These are phyloP conservation scores for Propsilocerus akamusi DNA, from an alignment of 1,140 invertebrate species.

Conservation along the genomic window DNA sequence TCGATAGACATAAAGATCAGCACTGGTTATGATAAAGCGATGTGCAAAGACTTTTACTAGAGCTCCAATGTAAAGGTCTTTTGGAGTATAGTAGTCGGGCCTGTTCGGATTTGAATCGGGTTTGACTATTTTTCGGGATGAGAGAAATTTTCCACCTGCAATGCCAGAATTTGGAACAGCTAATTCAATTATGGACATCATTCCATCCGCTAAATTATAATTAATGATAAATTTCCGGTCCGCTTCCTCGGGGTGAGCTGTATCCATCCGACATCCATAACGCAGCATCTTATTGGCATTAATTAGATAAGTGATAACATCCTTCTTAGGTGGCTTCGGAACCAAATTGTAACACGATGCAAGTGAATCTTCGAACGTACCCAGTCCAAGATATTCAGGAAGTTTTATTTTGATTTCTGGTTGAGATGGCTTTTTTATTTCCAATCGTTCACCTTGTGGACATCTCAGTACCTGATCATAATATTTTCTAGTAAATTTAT, in stretches of 20 bases:
- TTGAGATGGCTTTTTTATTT: slow-evolving; percentile 8
- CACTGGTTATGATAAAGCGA: slow-evolving; percentile 42
- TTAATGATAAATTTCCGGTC: slow-evolving; percentile 41
- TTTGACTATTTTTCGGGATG: slow-evolving; percentile 43
- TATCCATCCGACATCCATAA: slow-evolving; percentile 42
- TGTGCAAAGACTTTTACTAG: slow-evolving; percentile 41
- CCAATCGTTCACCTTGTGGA: slow-evolving; percentile 11
- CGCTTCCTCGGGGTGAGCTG: slow-evolving; percentile 44
- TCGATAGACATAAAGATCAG: slow-evolving; percentile 45
- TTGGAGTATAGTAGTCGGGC: slow-evolving; percentile 41
- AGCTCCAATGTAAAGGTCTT: slow-evolving; percentile 45
- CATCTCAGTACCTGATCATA: slow-evolving; percentile 25
- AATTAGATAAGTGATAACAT: slow-evolving; percentile 38
- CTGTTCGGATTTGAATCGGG: slow-evolving; percentile 36
- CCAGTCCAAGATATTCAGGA: slow-evolving; percentile 49
- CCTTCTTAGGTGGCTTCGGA: slow-evolving; percentile 47
- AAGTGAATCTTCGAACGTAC: slow-evolving; percentile 53
- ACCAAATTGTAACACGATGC: slow-evolving; percentile 44
- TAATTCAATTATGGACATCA: slow-evolving; percentile 39
- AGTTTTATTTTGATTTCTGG: slow-evolving; percentile 20
- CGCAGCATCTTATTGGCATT: slow-evolving; percentile 41
- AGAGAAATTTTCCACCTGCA: slow-evolving; percentile 47
- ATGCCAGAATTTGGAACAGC: slow-evolving; percentile 45
- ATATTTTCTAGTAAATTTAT: slow-evolving; percentile 60
- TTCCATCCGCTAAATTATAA: slow-evolving; percentile 42